Evolutionary conservation across 2,797 vertebrate species (phyloP).

Genomic region (Myripristis jacobus): DNA sequence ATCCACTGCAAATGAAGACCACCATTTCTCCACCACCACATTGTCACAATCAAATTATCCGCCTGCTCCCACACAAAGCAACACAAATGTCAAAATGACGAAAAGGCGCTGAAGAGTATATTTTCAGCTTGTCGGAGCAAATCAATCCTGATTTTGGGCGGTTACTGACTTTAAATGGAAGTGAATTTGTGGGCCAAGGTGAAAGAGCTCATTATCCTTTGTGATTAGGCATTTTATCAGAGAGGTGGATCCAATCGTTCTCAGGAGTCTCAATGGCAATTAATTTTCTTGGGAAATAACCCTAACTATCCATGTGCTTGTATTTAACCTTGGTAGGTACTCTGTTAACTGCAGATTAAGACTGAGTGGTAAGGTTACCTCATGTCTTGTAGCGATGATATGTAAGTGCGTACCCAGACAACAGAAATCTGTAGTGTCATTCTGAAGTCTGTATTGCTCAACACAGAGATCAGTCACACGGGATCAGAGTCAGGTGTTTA

Average conservation of each 20-base stretch:
- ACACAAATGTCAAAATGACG: conserved; percentile 38
- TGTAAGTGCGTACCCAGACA: too few relatives aligned
- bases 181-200: conserved; percentile 80
- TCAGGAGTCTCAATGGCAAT: conserved; percentile 65
- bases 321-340: conserved; percentile 5
- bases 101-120: conserved; percentile 29
- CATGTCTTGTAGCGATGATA: too few relatives aligned
- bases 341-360: background rate
- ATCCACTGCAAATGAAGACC: background rate
- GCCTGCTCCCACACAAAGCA: conserved; percentile 30
- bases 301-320: conserved; percentile 8
- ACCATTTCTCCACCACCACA: background rate
- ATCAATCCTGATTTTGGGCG: conserved; percentile 28
- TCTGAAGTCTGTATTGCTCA: too few relatives aligned
- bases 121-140: conserved; percentile 34
- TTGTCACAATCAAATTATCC: conserved; percentile 36
- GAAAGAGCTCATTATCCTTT: conserved; percentile 76
- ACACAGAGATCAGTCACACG: too few relatives aligned
- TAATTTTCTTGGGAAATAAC: conserved; percentile 47
- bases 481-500: too few relatives aligned
- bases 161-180: conserved; percentile 56
- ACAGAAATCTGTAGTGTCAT: too few relatives aligned
- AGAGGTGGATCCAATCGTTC: conserved; percentile 61
- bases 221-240: conserved; percentile 61
- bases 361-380: background rate